A percentile compares a stretch with the other conserved stretches of the same genome.
phyloP scores from a whole-genome alignment of 2,797 vertebrate species.

The Sebastolobus altivelis region DNA sequence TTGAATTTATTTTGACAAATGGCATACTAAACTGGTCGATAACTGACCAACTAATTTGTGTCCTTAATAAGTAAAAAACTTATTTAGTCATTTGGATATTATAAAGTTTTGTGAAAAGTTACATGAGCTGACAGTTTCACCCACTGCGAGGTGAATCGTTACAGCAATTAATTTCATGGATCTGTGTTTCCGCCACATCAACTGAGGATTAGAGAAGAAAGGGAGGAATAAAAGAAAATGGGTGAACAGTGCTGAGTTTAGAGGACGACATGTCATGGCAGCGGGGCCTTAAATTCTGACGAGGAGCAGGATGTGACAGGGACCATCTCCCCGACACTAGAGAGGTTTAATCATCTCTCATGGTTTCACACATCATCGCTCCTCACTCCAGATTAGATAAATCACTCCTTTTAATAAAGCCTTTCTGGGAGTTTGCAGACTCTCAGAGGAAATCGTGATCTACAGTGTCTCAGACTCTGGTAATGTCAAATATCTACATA shows the following conservation, averaged over 20 bases:
- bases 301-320: constrained; percentile 56
- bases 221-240: constrained; percentile 45
- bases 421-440: constrained; percentile 54
- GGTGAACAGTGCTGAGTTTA: constrained; percentile 32
- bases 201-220: constrained; percentile 55
- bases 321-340: constrained; percentile 57
- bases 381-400: constrained; percentile 61
- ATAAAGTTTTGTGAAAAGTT: constrained; percentile 33
- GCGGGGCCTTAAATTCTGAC: constrained; percentile 62
- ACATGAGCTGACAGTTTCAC: constrained; percentile 10
- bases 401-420: constrained; percentile 69
- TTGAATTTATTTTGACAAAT: background rate
- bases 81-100: background rate
- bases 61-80: background rate
- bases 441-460: constrained; percentile 56
- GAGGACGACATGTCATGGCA: constrained; percentile 52
- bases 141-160: constrained; percentile 40
- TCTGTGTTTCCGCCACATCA: constrained; percentile 54
- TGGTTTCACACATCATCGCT: constrained; percentile 60
- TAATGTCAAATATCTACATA: constrained; percentile 66
- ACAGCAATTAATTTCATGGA: constrained; percentile 55
- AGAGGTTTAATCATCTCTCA: constrained; percentile 68
- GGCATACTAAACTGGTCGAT: background rate
- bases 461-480: constrained; percentile 19
- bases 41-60: background rate